Evolutionary conservation across 2,113 vertebrate species (phyloP).

Genomic region (Carlito syrichta): DNA sequence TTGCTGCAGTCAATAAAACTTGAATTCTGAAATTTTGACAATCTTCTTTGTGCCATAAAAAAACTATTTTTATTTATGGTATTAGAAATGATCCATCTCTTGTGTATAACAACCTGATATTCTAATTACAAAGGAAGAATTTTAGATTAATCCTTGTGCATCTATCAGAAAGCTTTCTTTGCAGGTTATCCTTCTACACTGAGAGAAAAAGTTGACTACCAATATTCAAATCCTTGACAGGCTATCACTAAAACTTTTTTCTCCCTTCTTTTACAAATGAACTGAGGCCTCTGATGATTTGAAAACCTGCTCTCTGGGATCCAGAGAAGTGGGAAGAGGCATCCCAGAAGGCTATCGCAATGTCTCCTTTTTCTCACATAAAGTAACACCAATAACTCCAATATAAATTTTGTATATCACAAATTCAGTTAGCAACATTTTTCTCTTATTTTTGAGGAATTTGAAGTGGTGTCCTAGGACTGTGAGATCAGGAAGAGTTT

Average conservation of each 20-base stretch:
- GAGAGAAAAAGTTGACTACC: background rate
- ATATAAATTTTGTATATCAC: background rate
- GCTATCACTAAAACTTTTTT: background rate
- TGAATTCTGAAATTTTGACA: background rate
- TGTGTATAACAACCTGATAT: background rate
- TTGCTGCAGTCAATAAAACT: background rate
- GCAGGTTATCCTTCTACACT: background rate
- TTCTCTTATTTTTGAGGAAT: background rate
- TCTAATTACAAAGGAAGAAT: background rate
- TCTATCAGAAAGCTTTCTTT: background rate
- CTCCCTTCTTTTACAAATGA: background rate
- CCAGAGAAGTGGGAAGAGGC: background rate
- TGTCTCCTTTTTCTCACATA: background rate
- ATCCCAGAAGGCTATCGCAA: background rate
- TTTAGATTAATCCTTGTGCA: background rate
- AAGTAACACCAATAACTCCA: background rate
- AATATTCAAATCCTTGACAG: background rate
- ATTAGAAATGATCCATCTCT: background rate
- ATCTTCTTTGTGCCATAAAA: background rate
- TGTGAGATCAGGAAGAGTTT: background rate
- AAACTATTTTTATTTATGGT: background rate
- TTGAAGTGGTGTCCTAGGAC: background rate
- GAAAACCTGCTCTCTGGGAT: background rate
- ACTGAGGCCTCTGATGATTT: background rate
- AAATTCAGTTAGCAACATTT: background rate